Evolutionary conservation across 1,140 invertebrate species (phyloP), one percentile per base, ranked within the genome.

Genomic region (Luehdorfia chinensis): DNA sequence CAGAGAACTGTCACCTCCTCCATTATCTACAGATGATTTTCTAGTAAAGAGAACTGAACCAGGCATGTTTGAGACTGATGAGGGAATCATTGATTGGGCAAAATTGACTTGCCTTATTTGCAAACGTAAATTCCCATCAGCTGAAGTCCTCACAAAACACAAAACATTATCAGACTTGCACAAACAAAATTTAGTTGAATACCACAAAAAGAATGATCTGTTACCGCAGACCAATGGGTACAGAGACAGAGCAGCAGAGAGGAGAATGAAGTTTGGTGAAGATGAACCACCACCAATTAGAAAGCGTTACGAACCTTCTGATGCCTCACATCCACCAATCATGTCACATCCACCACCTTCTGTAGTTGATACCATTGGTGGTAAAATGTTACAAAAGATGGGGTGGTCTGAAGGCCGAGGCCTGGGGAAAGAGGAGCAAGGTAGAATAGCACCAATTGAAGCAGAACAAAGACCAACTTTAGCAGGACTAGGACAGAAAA

Each of bases 381-480:
- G 93, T 0, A 95, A 95, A 80, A 88, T 99, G 61, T 78, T 99
- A 28, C 97, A 99, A 84, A 98, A 97, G 87, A 99, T 99, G 98
- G 98, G 98, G 0, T 99, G 98, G 98, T 94, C 93, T 3, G 95
- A 97, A 78, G 98, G 98, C 1, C 92, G 96, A 90, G 98, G 98
- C 0, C 87, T 99, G 6, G 98, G 98, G 2, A 96, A 95, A 75
- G 90, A 90, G 19, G 96, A 96, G 74, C 97, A 99, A 87, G 97
- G 97, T n/a, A 90, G 96, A 61, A 95, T 95, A 4, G 94, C 93
- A 33, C 97, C 97, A 34, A 95, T 98, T 52, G 93, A 97, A 87
- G 94, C 94, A 64, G 85, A 77, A 45, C 67, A 75, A 34, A 65
- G 92, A 50, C 90, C 90, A 34, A 90, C 88, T 55, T 92, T 91